Conservation (phyloP, 1,140 invertebrate genomes). For the Trichonephila inaurata region DNA sequence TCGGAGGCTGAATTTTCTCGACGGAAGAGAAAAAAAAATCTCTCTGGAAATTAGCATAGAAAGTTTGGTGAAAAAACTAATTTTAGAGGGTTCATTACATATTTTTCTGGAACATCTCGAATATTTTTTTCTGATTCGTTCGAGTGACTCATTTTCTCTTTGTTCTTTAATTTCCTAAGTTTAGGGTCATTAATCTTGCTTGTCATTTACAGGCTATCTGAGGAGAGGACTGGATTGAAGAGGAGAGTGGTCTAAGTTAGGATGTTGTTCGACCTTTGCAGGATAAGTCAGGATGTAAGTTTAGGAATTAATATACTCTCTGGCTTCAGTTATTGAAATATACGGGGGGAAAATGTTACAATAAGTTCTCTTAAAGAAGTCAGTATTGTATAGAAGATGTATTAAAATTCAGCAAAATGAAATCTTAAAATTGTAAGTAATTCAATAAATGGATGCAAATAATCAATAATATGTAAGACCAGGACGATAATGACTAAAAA, state of each 20-base stretch:
- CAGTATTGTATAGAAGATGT: no score
- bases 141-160: constrained; percentile 61
- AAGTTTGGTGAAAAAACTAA: constrained; percentile 38
- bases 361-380: no score
- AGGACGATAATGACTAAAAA: no score
- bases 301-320: no score
- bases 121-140: constrained; percentile 40
- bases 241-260: neutral
- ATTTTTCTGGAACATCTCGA: constrained; percentile 50
- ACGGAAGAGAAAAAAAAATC: constrained; percentile 1
- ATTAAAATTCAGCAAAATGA: no score
- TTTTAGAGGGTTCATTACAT: constrained; percentile 64
- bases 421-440: no score
- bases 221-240: neutral
- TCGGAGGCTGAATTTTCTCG: constrained; percentile 4
- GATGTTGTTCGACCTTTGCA: neutral
- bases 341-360: no score
- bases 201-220: constrained; percentile 67
- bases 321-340: no score
- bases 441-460: no score
- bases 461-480: no score
- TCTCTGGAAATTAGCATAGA: constrained; percentile 33
- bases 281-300: no score
- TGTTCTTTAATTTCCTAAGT: constrained; percentile 73
- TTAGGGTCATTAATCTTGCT: constrained; percentile 66